Evolutionary conservation across 2,113 vertebrate genomes (phyloP), one percentile per base, ranked within the genome.

Genomic region (Ascaphus truei): DNA sequence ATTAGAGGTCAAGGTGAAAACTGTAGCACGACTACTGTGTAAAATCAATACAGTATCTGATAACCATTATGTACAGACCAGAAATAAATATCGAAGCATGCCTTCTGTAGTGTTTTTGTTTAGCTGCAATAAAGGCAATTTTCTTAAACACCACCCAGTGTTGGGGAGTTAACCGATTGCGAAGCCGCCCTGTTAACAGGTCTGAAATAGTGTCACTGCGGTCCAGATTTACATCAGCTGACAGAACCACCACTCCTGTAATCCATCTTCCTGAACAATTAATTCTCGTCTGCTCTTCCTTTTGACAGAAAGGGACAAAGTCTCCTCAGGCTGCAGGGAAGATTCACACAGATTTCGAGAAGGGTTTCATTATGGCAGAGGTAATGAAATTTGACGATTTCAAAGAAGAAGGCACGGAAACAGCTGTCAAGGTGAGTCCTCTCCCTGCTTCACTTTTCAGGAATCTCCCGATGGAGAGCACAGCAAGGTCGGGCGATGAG

Each of bases 351-450:
- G 92, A 94, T 87, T 95, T 94, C 83, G 91, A 95, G 88, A 94
- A 92, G 84, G 94, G 94, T 86, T 99, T 98, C 91, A 95, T 98
- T 94, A 95, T 94, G 93, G 93, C 92, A 76, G 92, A 93, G 92
- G 94, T 96, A 91, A 97, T 98, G 94, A 95, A 98, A 94, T 96
- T 94, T 8, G 90, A 91, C 83, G 94, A 95, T 92, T 95, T 95
- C 94, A 95, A 97, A 92, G 94, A 95, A 81, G 94, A 92, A 89
- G 93, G 93, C 77, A 89, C 89, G 65, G 92, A 94, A 90, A 88
- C 72, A 76, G 91, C 94, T 78, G 96, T 94, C 86, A 95, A 94
- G 92, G 93, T 95, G 88, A 92, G 90, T 76, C 76, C 73, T 81
- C 83, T 77, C 72, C n/a, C 5, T 1, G 71, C 80, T 85, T 83